Base-by-base conservation (phyloP, 2,888 invertebrate genomes). In the Carcina quercana region DNA sequence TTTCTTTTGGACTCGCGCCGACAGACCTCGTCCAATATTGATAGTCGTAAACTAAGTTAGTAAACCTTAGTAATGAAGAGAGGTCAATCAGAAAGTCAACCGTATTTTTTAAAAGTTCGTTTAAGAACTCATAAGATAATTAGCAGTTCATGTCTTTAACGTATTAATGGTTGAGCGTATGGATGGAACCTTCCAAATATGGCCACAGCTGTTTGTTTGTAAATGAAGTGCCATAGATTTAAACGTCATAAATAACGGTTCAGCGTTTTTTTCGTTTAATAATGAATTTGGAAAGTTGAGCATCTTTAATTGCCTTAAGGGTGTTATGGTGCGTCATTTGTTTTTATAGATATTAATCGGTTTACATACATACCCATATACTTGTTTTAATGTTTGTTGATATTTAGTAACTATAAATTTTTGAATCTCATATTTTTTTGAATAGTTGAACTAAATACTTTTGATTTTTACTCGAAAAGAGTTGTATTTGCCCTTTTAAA, bases 241-340 rank as follows among this genome's bases (percentile, higher is more conserved):
- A 53, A 50, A 49, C n/a, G 45, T 55, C 53, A 45, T 62, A 59
- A 63, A 61, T 53, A 53, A 53, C 50, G 25, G 50, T 50, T 59
- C 59, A 60, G n/a, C n/a, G n/a, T n/a, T n/a, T n/a, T 57, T 55
- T 48, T 17, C 26, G 43, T 57, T 50, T 42, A 62, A 58, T 62
- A 60, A 62, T 64, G 50, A 62, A 63, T 60, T 60, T 59, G 40
- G 41, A n/a, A n/a, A 42, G 28, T 34, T 24, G 13, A 28, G 37
- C 33, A 30, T 31, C n/a, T 22, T 29, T 10, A 25, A 35, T 13
- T 15, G 42, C 43, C 42, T 31, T 10, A 11, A 33, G 45, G 35
- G 8, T 15, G 13, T 14, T 15, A 27, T n/a, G 17, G 25, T 13
- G 21, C 25, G 13, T 32, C n/a, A 15, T 29, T 28, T 32, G 20